Percentiles rank a stretch among this genome's conserved stretches.
Conservation (phyloP, 2,113 vertebrate genomes). For the Corvus hawaiiensis region DNA sequence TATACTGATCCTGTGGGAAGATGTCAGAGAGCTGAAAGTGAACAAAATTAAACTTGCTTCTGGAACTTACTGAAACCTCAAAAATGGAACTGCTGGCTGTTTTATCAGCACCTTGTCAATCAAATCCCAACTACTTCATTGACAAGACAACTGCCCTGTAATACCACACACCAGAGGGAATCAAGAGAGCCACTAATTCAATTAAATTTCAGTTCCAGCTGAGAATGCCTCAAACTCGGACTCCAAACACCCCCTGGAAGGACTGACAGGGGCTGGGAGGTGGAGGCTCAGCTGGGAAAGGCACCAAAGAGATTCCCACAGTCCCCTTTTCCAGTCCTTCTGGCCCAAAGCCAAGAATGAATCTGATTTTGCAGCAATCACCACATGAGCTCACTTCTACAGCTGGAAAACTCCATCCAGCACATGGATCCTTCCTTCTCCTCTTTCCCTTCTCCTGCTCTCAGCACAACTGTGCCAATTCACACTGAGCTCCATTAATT, state of each 20-base stretch:
- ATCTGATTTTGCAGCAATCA: not conserved
- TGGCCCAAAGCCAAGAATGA: not conserved
- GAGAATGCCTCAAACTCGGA: rapidly evolving
- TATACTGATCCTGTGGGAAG: not conserved
- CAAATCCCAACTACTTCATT: not conserved
- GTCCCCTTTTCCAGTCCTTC: not conserved
- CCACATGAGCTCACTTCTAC: rapidly evolving
- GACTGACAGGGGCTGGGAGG: not conserved
- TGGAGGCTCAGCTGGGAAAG: not conserved
- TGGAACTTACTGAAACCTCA: not conserved
- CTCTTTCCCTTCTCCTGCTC: not conserved
- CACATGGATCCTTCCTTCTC: not conserved
- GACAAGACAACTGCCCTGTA: not conserved
- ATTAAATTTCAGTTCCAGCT: not conserved
- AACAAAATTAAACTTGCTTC: not conserved
- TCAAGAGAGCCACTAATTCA: rapidly evolving
- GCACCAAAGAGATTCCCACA: not conserved
- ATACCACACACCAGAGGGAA: not conserved
- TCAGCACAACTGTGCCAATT: not conserved
- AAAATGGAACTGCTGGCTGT: not conserved
- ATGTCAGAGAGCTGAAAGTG: not conserved
- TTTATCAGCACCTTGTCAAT: not conserved
- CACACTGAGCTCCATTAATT: not conserved
- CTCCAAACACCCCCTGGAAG: not conserved
- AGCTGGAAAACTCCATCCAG: not conserved